Conservation (phyloP, 2,797 vertebrate species). For the Hemibagrus guttatus region DNA sequence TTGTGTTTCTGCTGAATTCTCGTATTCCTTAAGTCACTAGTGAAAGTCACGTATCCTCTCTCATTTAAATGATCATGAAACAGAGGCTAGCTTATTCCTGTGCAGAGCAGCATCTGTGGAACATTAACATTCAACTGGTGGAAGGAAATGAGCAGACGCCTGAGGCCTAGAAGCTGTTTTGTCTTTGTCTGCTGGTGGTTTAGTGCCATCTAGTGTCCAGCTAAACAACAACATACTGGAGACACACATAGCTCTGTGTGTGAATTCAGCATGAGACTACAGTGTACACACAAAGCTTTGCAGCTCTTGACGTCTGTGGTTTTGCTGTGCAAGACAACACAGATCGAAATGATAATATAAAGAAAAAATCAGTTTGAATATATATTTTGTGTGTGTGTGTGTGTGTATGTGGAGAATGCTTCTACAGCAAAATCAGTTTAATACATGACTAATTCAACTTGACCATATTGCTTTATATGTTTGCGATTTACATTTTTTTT, state of each 20-base stretch:
- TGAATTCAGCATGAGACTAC: neutral
- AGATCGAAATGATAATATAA: neutral
- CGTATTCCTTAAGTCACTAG: neutral
- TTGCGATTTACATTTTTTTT: neutral
- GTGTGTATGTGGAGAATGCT: neutral
- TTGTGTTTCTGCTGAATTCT: neutral
- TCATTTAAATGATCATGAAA: neutral
- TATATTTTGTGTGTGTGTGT: neutral
- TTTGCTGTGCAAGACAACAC: neutral
- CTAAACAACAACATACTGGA: neutral
- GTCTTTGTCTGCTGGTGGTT: conserved; percentile 49
- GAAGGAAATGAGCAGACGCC: neutral
- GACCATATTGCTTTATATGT: neutral
- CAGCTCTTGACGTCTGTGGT: neutral
- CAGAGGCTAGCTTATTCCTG: neutral
- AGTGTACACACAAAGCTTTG: neutral
- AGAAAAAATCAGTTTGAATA: neutral
- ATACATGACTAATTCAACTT: neutral
- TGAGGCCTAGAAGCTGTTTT: conserved; percentile 2
- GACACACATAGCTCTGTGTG: neutral
- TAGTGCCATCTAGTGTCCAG: conserved; percentile 69
- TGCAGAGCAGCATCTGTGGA: conserved; percentile 17
- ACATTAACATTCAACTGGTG: conserved; percentile 21
- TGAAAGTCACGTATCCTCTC: neutral
- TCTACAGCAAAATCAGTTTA: neutral